phyloP scores from a whole-genome alignment of 53 echinoderm and acorn worm species.

The Echinometra lucunter region DNA sequence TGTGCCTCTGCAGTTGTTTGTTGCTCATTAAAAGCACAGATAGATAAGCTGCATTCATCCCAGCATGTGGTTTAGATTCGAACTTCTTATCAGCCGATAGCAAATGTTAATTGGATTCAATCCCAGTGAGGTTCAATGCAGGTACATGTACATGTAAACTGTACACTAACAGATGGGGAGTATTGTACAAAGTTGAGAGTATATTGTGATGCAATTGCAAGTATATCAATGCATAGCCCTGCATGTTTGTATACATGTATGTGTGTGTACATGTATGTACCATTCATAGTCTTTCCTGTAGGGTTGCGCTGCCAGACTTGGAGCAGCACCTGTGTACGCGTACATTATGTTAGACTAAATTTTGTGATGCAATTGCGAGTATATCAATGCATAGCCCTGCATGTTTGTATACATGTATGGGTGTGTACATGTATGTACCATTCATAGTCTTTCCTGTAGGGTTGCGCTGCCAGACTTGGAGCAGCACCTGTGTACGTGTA shows the following conservation, averaged over 20 bases:
- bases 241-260: too few species aligned
- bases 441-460: neutral
- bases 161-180: neutral
- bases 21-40: conserved; percentile 38
- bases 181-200: neutral
- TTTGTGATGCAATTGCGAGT: too few species aligned
- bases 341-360: too few species aligned
- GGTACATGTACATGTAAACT: too few species aligned
- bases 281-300: neutral
- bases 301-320: neutral
- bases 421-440: too few species aligned
- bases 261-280: neutral
- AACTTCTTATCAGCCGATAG: conserved; percentile 40
- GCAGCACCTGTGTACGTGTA: too few species aligned
- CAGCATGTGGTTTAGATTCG: conserved; percentile 47
- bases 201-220: neutral
- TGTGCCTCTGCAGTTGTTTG: neutral
- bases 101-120: conserved; percentile 50
- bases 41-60: conserved; percentile 27
- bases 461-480: neutral
- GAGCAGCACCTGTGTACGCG: too few species aligned
- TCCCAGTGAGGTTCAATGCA: neutral
- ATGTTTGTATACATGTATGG: too few species aligned
- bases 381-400: too few species aligned
- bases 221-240: too few species aligned